Base-by-base conservation (phyloP, 2,113 vertebrate genomes). In the Tetraodon nigroviridis region DNA sequence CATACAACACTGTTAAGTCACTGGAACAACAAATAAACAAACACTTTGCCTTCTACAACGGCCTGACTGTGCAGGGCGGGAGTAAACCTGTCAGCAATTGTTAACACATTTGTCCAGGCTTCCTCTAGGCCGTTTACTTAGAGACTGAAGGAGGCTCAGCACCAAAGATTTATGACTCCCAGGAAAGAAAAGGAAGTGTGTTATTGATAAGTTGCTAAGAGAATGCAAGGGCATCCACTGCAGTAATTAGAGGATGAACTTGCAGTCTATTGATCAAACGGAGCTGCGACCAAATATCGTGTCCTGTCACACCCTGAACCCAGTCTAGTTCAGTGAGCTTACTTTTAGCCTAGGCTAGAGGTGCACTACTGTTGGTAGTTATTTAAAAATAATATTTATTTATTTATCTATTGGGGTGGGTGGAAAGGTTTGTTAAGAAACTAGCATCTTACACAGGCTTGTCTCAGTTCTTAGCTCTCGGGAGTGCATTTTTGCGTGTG, bases 191-290 rank as follows among this genome's bases (percentile, higher is more conserved):
- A 86, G 86, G 87, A 89, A 88, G 86, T 84, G 84, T 91, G 86
- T 80, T 91, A 89, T 89, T 86, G 90, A 90, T 88, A 90, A 88
- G 84, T 88, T 76, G 74, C 85, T 54, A 73, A 80, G 81, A 69
- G 79, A 76, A 84, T 82, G 83, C 65, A 73, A 84, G 78, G 74
- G 80, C 61, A 44, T 67, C 74, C 80, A 71, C 83, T 68, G 76
- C 80, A 86, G 83, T 90, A 89, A 91, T 90, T 90, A 90, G 80
- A 88, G 82, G 79, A 88, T 88, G 79, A 89, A 88, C 86, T 82
- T 81, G 80, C 74, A 59, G 69, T 61, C 62, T 79, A 87, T 90
- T 76, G 87, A 90, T 84, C 86, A 69, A 75, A 86, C 48, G 24
- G 67, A 79, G 74, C 68, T 58, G 66, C 64, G 78, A 76, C 58